Conservation (phyloP, 1,140 invertebrate species). For the Cheumatopsyche charites region DNA sequence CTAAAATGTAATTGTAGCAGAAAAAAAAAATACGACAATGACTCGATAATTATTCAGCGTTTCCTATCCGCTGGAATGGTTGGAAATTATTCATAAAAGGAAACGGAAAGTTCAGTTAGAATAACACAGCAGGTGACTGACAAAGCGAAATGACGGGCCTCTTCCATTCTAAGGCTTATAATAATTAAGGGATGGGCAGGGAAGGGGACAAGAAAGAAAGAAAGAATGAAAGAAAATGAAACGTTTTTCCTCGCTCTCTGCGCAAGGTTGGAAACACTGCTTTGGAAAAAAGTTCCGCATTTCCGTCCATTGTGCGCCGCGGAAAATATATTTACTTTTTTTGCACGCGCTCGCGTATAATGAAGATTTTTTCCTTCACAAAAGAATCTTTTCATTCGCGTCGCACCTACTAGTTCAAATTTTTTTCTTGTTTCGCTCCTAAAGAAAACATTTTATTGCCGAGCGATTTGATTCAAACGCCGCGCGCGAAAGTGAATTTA, state of each 20-base stretch:
- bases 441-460: conserved; percentile 5
- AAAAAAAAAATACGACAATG: conserved; percentile 19
- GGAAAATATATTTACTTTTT: background rate
- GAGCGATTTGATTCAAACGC: too few species aligned
- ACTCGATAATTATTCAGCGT: conserved; percentile 35
- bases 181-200: conserved; percentile 31
- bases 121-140: conserved; percentile 44
- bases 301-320: conserved; percentile 3
- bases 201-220: background rate
- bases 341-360: conserved; percentile 13
- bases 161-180: conserved; percentile 36
- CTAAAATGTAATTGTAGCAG: background rate
- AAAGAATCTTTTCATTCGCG: conserved; percentile 1
- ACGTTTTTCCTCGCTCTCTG: conserved; percentile 20
- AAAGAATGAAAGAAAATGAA: conserved; percentile 18
- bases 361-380: conserved; percentile 13
- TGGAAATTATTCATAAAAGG: conserved; percentile 41
- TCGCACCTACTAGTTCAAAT: conserved; percentile 15
- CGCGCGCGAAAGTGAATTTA: too few species aligned
- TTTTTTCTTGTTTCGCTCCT: background rate
- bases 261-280: background rate
- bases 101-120: conserved; percentile 44
- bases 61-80: conserved; percentile 38
- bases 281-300: conserved; percentile 6
- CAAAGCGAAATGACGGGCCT: conserved; percentile 31